Evolutionary conservation across 2,888 invertebrate genomes (phyloP).

Genomic region (Cepaea hortensis): DNA sequence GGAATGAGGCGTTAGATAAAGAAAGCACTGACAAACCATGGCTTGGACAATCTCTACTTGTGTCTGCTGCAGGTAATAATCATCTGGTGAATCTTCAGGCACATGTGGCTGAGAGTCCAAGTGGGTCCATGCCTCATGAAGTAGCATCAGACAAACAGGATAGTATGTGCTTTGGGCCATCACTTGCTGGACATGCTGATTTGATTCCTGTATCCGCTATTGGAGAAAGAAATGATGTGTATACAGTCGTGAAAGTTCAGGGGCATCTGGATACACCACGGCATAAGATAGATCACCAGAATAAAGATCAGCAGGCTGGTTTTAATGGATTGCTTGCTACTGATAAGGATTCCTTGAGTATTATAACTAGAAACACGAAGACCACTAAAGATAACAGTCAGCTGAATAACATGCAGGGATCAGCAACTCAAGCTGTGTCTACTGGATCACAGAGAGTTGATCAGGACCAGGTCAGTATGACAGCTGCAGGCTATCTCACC

Average conservation of each 20-base stretch:
- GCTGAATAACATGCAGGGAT: neutral
- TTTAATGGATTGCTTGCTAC: no score
- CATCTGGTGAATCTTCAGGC: neutral
- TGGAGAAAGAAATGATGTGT: neutral
- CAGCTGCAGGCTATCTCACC: no score
- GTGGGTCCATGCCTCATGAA: neutral
- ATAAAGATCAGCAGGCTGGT: neutral
- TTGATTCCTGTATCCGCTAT: no score
- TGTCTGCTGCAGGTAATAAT: neutral
- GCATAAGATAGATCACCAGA: neutral
- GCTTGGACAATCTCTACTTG: neutral
- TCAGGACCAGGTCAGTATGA: no score
- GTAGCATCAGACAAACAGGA: neutral
- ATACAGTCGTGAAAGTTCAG: neutral
- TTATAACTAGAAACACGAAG: neutral
- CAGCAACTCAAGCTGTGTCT: no score
- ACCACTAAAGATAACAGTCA: neutral
- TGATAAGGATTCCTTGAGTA: neutral
- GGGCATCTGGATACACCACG: neutral
- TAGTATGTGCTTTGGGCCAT: neutral
- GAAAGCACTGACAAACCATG: neutral
- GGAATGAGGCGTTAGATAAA: neutral
- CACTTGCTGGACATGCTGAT: neutral
- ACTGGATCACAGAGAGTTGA: no score
- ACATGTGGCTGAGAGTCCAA: neutral